phyloP scores from a whole-genome alignment of 2,113 vertebrate genomes.

The Ptychochromis oligacanthus region DNA sequence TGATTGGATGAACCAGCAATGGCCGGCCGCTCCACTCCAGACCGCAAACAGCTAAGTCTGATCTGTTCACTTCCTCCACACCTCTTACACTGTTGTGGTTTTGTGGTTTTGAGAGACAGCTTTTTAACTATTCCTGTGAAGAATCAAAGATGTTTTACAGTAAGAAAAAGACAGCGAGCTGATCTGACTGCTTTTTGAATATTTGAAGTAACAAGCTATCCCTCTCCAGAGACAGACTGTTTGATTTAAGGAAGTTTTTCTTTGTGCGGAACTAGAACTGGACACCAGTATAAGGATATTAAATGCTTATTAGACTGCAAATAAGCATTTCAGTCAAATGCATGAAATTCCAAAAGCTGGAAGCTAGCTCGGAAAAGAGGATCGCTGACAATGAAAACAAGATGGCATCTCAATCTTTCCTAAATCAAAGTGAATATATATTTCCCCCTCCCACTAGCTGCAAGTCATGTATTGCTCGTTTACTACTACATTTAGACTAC shows the following conservation, averaged over 20 bases:
- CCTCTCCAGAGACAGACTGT: not conserved
- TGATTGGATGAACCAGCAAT: slow-evolving; percentile 12
- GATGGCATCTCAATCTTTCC: not conserved
- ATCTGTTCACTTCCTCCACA: not conserved
- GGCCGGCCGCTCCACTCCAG: not conserved
- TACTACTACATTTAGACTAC: not conserved
- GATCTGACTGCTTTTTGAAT: slow-evolving; percentile 4
- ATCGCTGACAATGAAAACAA: not conserved
- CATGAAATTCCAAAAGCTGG: not conserved
- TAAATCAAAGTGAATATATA: not conserved
- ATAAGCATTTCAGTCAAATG: not conserved
- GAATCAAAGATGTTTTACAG: slow-evolving; percentile 1
- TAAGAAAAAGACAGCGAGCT: not conserved
- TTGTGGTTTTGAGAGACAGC: not conserved
- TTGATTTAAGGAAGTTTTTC: not conserved
- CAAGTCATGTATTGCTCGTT: not conserved
- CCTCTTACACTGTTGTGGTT: slow-evolving; percentile 1
- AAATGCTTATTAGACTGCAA: not conserved
- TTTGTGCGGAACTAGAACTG: not conserved
- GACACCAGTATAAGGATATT: not conserved
- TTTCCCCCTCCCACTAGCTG: not conserved
- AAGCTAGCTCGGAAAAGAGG: slow-evolving; percentile 6
- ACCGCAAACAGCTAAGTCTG: not conserved
- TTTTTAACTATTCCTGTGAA: not conserved
- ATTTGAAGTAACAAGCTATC: not conserved